Percentiles rank a stretch among this genome's conserved stretches.
Evolutionary conservation across 2,888 invertebrate species (phyloP).

Genomic region (Gryllus longicercus): DNA sequence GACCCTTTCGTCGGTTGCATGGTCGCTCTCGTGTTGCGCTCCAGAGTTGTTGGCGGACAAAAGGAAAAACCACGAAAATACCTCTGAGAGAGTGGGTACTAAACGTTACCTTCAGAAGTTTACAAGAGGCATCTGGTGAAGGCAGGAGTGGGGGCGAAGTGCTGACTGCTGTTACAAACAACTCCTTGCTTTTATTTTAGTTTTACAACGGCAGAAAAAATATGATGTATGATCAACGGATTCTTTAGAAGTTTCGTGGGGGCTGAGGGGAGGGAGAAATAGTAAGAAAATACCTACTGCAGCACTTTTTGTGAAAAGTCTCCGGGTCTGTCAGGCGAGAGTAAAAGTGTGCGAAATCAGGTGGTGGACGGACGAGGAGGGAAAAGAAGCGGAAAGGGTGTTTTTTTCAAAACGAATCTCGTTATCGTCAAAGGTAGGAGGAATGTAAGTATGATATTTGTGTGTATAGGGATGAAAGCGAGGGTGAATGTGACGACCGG

Average conservation of each 20-base stretch:
- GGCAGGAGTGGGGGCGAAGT: neutral
- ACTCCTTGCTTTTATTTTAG: conserved; percentile 1
- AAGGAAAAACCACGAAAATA: conserved; percentile 17
- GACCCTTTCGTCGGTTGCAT: neutral
- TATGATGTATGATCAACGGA: conserved; percentile 4
- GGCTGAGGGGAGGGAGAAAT: neutral
- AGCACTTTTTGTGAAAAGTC: too few species aligned
- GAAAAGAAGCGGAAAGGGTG: too few species aligned
- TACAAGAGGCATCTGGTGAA: conserved; percentile 5
- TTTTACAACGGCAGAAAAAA: neutral
- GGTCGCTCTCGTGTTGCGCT: neutral
- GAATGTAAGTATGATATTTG: too few species aligned
- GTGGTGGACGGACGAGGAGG: too few species aligned
- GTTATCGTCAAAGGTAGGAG: too few species aligned
- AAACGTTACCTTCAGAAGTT: conserved; percentile 17
- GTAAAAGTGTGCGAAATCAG: too few species aligned
- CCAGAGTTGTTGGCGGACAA: neutral
- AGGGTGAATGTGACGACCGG: too few species aligned
- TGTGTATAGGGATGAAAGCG: too few species aligned
- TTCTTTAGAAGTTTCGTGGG: neutral
- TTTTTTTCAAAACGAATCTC: too few species aligned
- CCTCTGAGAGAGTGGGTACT: conserved; percentile 1
- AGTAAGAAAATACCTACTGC: neutral
- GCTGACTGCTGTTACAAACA: conserved; percentile 17
- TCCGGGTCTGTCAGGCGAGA: too few species aligned